Conservation (phyloP, 2,888 invertebrate genomes). For the Sycophila texana region DNA sequence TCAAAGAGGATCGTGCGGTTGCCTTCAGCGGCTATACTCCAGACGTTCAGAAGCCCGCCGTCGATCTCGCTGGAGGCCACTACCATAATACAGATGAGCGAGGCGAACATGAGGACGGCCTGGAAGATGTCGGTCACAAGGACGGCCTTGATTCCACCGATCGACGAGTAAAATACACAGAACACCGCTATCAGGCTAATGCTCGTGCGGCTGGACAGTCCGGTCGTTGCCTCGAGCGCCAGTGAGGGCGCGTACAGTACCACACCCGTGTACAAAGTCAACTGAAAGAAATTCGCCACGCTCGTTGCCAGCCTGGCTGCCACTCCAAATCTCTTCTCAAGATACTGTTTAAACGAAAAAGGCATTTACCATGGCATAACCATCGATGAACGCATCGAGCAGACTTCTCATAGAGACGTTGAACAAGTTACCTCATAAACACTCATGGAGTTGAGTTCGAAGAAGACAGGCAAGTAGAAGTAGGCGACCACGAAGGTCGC, state of each 20-base stretch:
- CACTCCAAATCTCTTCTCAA: slow-evolving; percentile 79
- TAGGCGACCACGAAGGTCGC: slow-evolving; percentile 87
- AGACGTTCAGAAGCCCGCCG: slow-evolving; percentile 84
- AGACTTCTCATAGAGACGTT: not conserved
- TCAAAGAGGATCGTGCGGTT: slow-evolving; percentile 83
- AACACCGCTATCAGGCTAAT: slow-evolving; percentile 79
- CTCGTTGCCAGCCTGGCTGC: slow-evolving; percentile 78
- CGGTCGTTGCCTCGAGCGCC: slow-evolving; percentile 79
- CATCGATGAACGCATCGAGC: not conserved
- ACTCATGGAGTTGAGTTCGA: slow-evolving; percentile 88
- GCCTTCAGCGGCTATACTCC: slow-evolving; percentile 82
- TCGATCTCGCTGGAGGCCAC: slow-evolving; percentile 82
- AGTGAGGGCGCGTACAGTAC: slow-evolving; percentile 82
- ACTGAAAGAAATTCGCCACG: slow-evolving; percentile 78
- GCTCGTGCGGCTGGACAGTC: slow-evolving; percentile 74
- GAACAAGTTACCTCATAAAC: slow-evolving; percentile 84
- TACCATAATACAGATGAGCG: slow-evolving; percentile 86
- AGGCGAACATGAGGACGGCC: slow-evolving; percentile 89
- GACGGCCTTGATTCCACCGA: slow-evolving; percentile 95
- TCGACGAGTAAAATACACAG: slow-evolving; percentile 90
- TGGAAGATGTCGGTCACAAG: slow-evolving; percentile 91
- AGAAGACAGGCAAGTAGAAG: slow-evolving; percentile 90
- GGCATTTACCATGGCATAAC: not conserved
- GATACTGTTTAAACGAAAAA: slow-evolving; percentile 76
- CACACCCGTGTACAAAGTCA: slow-evolving; percentile 79